These are phyloP conservation scores for Hemicentrotus pulcherrimus DNA, from an alignment of 35 echinoderm and acorn worm species.

Conservation along the genomic window DNA sequence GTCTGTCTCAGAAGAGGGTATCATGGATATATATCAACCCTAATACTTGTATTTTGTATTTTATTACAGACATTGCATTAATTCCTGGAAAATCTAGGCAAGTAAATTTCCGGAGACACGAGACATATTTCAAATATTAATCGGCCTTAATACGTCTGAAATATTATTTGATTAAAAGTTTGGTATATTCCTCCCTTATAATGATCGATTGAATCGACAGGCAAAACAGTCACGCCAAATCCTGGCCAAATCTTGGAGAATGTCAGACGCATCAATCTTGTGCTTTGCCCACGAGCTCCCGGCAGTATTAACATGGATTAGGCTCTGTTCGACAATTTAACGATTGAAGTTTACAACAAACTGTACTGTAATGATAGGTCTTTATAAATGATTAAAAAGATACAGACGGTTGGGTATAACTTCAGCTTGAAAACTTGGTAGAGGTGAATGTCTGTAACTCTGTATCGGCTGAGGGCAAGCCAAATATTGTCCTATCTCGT, in stretches of 20 bases:
- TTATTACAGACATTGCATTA: neutral
- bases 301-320: conserved; percentile 18
- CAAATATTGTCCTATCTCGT: no score
- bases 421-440: neutral
- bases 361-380: neutral
- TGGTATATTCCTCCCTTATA: neutral
- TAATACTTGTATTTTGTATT: neutral
- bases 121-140: neutral
- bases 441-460: neutral
- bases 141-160: neutral
- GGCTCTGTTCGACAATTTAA: neutral
- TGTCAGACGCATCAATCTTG: neutral
- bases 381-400: neutral
- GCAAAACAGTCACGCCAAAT: neutral
- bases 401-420: neutral
- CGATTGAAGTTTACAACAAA: neutral
- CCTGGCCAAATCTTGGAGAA: neutral
- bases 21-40: neutral
- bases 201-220: neutral
- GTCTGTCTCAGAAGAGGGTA: no score
- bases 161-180: neutral
- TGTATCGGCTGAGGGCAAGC: no score
- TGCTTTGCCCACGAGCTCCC: neutral
- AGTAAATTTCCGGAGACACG: neutral
- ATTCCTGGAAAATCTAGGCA: neutral